Evolutionary conservation across 2,888 invertebrate genomes (phyloP), one percentile per base, ranked within the genome.

Genomic region (Blera fallax): DNA sequence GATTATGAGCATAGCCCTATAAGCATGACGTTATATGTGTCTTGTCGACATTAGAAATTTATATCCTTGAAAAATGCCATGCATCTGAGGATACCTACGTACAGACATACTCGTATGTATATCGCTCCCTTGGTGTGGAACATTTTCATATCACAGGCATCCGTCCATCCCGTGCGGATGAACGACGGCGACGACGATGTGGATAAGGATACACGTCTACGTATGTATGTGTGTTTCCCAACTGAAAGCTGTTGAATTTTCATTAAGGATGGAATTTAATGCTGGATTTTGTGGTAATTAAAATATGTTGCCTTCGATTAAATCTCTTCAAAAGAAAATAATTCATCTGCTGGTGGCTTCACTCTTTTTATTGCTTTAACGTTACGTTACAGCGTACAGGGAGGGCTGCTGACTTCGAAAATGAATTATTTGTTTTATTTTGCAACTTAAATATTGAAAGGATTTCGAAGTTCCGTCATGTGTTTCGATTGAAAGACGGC

Each of bases 211-310:
- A 14, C 37, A 21, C n/a, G 29, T 43, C 8, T 52, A 16, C 4
- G 45, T 5, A 37, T 10, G 21, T 21, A 43, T 24, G 54, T 32
- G 60, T 18, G 14, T 58, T 43, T 21, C 27, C 45, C 32, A 70
- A 54, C 29, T 14, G 48, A 81, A 85, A 87, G 64, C 77, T 82
- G 82, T 87, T 82, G 77, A 87, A 78, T 78, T 82, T 87, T 87
- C 78, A 87, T 87, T 87, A 87, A 87, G 69, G 73, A 67, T 78
- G 87, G 87, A 87, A 87, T 87, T 87, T 87, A 69, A 73, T 87
- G 82, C 45, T 73, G 87, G 82, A 87, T 87, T 82, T 78, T 78
- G 87, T 87, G 87, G 87, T 82, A 82, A 82, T 87, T 87, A 87
- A 82, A 87, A 87, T 87, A 87, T 82, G 87, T 69, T 87, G 62